phyloP scores from a whole-genome alignment of 2,113 vertebrate genomes.

The Mungos mungo region DNA sequence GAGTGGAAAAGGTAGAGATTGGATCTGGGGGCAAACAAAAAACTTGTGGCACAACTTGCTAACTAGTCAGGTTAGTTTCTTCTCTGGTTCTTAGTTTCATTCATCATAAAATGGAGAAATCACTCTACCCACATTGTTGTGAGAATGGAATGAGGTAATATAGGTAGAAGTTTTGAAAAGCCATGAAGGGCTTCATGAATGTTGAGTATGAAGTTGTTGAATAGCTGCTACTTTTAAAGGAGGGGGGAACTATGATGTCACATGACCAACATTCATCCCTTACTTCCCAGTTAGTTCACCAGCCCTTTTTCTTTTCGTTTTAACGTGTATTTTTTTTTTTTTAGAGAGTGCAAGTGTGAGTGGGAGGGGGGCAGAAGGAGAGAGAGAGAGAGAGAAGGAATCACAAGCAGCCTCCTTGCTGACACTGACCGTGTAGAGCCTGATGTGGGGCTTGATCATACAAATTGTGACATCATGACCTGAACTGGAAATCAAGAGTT shows the following conservation, averaged over 20 bases:
- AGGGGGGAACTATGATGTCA: neutral
- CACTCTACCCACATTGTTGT: neutral
- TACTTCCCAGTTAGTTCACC: neutral
- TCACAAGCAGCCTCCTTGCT: no score
- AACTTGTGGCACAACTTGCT: neutral
- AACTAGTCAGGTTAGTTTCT: neutral
- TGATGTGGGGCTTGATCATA: no score
- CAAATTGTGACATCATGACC: no score
- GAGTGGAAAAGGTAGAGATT: neutral
- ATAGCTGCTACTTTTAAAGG: neutral
- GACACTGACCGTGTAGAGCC: no score
- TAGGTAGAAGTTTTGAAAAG: neutral
- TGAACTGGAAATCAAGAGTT: no score
- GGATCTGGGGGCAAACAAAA: neutral
- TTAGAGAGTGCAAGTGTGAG: no score
- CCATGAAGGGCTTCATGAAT: neutral
- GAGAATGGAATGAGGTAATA: neutral
- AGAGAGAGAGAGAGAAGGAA: no score
- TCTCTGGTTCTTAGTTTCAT: neutral
- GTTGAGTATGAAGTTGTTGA: neutral
- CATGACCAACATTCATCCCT: neutral
- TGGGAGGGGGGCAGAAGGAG: no score
- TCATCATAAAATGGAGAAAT: neutral
- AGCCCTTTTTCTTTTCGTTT: neutral
- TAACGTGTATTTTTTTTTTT: no score